Conservation (phyloP, 2,113 vertebrate genomes). For the Albula goreensis region DNA sequence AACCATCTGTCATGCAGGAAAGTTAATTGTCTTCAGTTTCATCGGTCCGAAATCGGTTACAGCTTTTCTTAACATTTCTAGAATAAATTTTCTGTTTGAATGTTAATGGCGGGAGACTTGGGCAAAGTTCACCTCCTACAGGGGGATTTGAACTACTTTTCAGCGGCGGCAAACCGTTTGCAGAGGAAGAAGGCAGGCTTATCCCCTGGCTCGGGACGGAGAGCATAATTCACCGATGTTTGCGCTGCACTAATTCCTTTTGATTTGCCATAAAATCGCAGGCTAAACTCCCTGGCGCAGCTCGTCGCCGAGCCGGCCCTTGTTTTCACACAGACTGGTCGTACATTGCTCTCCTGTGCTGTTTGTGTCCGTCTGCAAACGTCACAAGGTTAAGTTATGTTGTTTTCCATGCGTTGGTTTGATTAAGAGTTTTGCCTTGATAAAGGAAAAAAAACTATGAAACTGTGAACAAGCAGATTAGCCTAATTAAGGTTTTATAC, state of each 20-base stretch:
- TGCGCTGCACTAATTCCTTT: constrained; percentile 57
- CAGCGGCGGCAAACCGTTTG: neutral
- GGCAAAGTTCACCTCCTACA: neutral
- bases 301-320: neutral
- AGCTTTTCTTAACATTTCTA: neutral
- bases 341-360: constrained; percentile 31
- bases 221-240: constrained; percentile 58
- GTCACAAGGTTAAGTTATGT: neutral
- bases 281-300: constrained; percentile 48
- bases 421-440: too few relatives aligned
- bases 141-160: neutral
- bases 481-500: constrained; percentile 51
- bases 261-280: constrained; percentile 62
- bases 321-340: constrained; percentile 38
- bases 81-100: neutral
- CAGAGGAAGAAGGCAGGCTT: neutral
- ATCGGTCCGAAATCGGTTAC: neutral
- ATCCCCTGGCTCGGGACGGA: constrained; percentile 14
- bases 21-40: neutral
- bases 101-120: neutral
- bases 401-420: constrained; percentile 22
- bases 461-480: constrained; percentile 62
- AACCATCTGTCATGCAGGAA: neutral
- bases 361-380: too few relatives aligned
- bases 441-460: constrained; percentile 48